Evolutionary conservation across 2,888 invertebrate species (phyloP), one percentile per base, ranked within the genome.

Genomic region (Chelonus formosanus): DNA sequence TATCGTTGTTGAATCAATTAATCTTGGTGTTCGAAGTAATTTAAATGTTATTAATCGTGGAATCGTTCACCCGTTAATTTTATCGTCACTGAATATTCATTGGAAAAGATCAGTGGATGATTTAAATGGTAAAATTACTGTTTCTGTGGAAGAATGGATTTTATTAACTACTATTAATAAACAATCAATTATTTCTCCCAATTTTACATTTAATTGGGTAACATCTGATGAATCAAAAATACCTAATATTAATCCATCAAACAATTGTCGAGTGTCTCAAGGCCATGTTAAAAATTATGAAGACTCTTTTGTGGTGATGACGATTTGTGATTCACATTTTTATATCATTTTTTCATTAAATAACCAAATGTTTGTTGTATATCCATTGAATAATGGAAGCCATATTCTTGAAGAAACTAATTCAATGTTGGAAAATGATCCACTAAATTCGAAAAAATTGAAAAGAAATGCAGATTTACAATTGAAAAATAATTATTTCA

Each of bases 321-420:
- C 88, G 2, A 85, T 88, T 58, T 89, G 89, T 73, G 84, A 80
- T 0, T 85, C 85, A 7, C 86, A 86, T 72, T 80, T 88, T 68
- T 88, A 87, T 68, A 88, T 88, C 3, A 74, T 88, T 71, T 81
- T 89, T 54, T 84, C 85, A 69, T 84, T 87, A 3, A 84, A 83
- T 2, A 80, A 83, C 7, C 84, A 85, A 61, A 85, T 86, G 64
- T 88, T 87, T 61, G 84, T 87, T 50, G 78, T 89, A 55, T 85
- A 88, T 74, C 88, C 88, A 0, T 36, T 78, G 3, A 50, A 32
- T 0, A 67, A 75, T n/a, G 76, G 76, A 32, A 68, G 71, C 52
- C 80, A 82, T 64, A 54, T 79, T 65, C 73, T 80, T 40, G 78
- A 78, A 67, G 74, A 76, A 56, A 68, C 70, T n/a, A 70, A 64